Conservation (phyloP, 2,888 invertebrate species). For the Dasysyrphus tricinctus region DNA sequence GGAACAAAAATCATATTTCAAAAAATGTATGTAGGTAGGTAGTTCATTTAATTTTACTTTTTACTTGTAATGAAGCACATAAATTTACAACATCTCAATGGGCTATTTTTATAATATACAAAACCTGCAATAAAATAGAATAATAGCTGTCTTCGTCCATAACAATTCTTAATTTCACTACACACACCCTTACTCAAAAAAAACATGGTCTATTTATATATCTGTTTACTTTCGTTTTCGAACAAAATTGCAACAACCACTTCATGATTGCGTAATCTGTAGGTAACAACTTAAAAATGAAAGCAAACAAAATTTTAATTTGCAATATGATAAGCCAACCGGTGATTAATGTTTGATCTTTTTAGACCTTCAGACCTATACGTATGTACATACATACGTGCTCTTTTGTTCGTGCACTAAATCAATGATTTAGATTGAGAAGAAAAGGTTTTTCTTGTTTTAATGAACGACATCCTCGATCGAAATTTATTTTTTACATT, state of each 20-base stretch:
- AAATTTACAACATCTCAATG: too few species aligned
- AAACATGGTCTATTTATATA: neutral
- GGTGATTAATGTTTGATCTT: slow-evolving; percentile 2
- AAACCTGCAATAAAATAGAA: neutral
- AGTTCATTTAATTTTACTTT: too few species aligned
- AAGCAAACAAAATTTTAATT: neutral
- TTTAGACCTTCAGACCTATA: neutral
- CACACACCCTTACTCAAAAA: neutral
- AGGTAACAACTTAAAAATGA: neutral
- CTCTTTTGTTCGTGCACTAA: neutral
- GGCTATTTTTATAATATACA: too few species aligned
- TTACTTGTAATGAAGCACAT: too few species aligned
- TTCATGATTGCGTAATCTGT: neutral
- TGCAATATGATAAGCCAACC: neutral
- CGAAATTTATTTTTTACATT: slow-evolving; percentile 55
- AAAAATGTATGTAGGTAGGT: too few species aligned
- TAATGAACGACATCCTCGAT: slow-evolving; percentile 21
- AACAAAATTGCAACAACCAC: neutral
- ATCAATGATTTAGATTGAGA: neutral
- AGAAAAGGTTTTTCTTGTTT: slow-evolving; percentile 1
- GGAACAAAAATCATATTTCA: too few species aligned
- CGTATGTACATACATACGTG: too few species aligned
- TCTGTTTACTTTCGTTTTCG: slow-evolving; percentile 6
- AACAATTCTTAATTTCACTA: neutral
- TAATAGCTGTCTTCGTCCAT: neutral